Percentiles rank a stretch among this genome's conserved stretches.
Conservation (phyloP, 2,113 vertebrate genomes). For the Tricholaema leucomelas region DNA sequence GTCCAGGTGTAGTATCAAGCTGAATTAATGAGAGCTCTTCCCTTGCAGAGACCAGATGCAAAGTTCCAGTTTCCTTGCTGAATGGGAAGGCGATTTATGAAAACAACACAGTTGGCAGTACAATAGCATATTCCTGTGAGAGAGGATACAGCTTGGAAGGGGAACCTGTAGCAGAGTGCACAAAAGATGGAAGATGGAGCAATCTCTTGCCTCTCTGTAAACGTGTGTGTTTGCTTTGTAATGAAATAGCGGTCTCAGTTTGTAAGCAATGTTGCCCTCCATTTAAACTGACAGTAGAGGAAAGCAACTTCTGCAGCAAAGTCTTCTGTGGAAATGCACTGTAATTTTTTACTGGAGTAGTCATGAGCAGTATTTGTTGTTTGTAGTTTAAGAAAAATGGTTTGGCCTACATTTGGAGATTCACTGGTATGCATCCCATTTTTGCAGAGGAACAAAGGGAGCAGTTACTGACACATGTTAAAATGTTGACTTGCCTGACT, state of each 20-base stretch:
- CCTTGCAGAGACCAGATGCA: slow-evolving; percentile 80
- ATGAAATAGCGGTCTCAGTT: not conserved
- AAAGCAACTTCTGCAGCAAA: not conserved
- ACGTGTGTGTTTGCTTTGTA: slow-evolving; percentile 81
- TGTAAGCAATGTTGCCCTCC: not conserved
- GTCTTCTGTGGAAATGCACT: not conserved
- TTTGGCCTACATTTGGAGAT: not conserved
- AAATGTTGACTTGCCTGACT: not conserved
- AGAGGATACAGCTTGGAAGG: slow-evolving; percentile 88
- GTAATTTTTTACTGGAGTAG: not conserved
- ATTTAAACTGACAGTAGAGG: not conserved
- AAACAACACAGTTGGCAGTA: slow-evolving; percentile 79
- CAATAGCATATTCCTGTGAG: slow-evolving; percentile 83
- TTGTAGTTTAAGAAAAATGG: not conserved
- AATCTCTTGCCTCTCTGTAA: slow-evolving; percentile 85
- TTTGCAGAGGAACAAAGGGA: not conserved
- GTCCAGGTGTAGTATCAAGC: not conserved
- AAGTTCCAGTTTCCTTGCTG: slow-evolving; percentile 72
- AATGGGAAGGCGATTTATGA: slow-evolving; percentile 83
- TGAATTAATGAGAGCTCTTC: slow-evolving; percentile 23
- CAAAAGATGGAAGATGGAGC: slow-evolving; percentile 85
- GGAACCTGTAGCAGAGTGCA: slow-evolving; percentile 79
- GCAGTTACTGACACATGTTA: not conserved
- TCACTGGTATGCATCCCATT: not conserved
- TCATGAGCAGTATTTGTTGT: not conserved